Conservation (phyloP, 2,113 vertebrate species). For the Mustela nigripes region DNA sequence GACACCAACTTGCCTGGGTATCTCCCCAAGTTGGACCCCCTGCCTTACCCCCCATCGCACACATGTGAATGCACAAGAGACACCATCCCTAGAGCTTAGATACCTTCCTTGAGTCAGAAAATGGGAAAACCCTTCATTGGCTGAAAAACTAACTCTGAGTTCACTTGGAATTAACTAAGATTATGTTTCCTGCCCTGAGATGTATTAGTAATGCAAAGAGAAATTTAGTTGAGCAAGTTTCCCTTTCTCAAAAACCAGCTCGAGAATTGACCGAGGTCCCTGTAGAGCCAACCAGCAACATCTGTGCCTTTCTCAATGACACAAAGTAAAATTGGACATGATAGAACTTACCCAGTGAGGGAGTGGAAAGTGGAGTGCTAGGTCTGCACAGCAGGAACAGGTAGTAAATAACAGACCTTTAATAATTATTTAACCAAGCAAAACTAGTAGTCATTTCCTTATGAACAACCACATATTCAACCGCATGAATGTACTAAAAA, state of each 20-base stretch:
- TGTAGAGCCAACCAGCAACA: background rate
- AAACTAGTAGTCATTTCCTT: background rate
- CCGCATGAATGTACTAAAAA: background rate
- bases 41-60: rapidly evolving
- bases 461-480: background rate
- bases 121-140: background rate
- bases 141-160: background rate
- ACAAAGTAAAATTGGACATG: background rate
- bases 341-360: too few species aligned
- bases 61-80: rapidly evolving
- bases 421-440: background rate
- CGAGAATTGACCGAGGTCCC: rapidly evolving
- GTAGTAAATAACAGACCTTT: background rate
- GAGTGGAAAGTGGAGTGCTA: background rate
- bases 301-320: background rate
- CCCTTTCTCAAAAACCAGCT: background rate
- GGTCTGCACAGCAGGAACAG: background rate
- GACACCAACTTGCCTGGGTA: background rate
- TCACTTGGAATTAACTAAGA: background rate
- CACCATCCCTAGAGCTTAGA: background rate
- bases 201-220: background rate
- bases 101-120: background rate
- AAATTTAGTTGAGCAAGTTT: background rate
- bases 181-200: background rate
- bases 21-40: background rate